phyloP scores from a whole-genome alignment of 2,113 vertebrate genomes.

The Tor tambroides region DNA sequence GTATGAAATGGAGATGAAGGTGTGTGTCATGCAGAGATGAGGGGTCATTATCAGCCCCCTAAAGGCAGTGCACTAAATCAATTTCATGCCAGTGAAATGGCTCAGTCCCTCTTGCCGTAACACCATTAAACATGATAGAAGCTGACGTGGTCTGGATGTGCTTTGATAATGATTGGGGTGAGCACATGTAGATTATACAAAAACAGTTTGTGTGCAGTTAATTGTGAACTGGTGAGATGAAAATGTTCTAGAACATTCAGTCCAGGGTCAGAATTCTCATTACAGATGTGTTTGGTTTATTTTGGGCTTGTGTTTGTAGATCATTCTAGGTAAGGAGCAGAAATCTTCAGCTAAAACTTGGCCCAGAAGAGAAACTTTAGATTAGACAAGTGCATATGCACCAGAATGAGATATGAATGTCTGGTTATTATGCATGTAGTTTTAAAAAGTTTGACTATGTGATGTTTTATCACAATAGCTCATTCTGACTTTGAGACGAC shows the following conservation, averaged over 20 bases:
- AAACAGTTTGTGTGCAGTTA: not conserved
- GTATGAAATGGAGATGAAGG: constrained; percentile 57
- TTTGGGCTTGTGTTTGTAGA: not conserved
- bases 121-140: constrained; percentile 50
- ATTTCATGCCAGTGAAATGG: constrained; percentile 43
- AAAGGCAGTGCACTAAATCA: constrained; percentile 59
- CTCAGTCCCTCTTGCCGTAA: constrained; percentile 42
- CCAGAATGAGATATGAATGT: not conserved
- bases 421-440: not conserved
- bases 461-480: not conserved
- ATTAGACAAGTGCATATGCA: constrained; percentile 17
- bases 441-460: not conserved
- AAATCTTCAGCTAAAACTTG: not conserved
- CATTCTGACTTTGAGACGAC: not conserved
- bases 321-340: constrained; percentile 21
- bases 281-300: constrained; percentile 14
- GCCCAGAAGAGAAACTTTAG: constrained; percentile 17
- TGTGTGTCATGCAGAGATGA: constrained; percentile 49
- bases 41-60: constrained; percentile 51
- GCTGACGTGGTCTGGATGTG: constrained; percentile 8
- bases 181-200: constrained; percentile 36
- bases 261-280: constrained; percentile 6
- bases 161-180: constrained; percentile 54
- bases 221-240: not conserved
- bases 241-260: not conserved